Evolutionary conservation across 2,797 vertebrate genomes (phyloP).

Genomic region (Tinamus major): DNA sequence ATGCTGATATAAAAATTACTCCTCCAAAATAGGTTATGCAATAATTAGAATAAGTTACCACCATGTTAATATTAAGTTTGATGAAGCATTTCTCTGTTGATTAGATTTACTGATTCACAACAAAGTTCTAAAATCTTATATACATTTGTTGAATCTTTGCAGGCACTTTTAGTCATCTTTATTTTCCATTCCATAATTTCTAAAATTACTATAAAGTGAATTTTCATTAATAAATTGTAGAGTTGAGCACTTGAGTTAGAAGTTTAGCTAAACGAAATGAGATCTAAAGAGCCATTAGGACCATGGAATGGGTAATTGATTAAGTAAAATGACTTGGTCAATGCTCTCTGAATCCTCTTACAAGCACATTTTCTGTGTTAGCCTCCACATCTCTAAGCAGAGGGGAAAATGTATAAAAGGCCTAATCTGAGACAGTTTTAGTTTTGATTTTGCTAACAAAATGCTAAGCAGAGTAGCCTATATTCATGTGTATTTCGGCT

Average conservation of each 20-base stretch:
- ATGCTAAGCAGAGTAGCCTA: neutral
- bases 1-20: constrained; percentile 52
- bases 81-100: constrained; percentile 37
- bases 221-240: constrained; percentile 48
- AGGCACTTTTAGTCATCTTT: constrained; percentile 56
- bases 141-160: constrained; percentile 26
- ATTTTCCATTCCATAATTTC: constrained; percentile 58
- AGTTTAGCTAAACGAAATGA: neutral
- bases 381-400: neutral
- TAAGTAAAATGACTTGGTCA: constrained; percentile 40
- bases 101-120: constrained; percentile 46
- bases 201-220: neutral
- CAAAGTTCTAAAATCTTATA: neutral
- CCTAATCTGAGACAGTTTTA: neutral
- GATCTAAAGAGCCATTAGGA: constrained; percentile 45
- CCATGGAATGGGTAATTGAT: constrained; percentile 57
- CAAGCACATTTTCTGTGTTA: neutral
- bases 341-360: neutral
- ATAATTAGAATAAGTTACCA: constrained; percentile 58
- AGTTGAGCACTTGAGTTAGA: neutral
- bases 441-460: neutral
- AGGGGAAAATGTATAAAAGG: neutral
- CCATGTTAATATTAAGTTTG: constrained; percentile 42
- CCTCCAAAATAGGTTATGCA: constrained; percentile 54
- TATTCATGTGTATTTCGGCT: neutral